A percentile compares a stretch with the other conserved stretches of the same genome.
Evolutionary conservation across 2,797 vertebrate species (phyloP).

Genomic region (Macrochelys suwanniensis): DNA sequence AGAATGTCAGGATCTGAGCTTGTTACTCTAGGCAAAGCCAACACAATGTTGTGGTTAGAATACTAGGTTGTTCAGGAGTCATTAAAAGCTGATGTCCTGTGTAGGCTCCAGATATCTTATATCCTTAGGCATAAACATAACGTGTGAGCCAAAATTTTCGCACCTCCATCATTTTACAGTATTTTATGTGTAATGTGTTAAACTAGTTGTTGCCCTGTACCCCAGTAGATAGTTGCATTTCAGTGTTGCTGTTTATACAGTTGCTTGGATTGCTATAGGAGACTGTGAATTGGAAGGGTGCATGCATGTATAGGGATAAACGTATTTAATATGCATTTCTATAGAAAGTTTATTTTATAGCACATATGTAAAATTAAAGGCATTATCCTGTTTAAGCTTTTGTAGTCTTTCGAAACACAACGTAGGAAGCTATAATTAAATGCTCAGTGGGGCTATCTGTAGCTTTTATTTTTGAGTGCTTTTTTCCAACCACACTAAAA

Average conservation of each 20-base stretch:
- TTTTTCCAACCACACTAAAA: not conserved
- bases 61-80: not conserved
- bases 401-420: not conserved
- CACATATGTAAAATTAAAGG: not conserved
- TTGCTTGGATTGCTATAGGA: not conserved
- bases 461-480: not conserved
- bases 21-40: not conserved
- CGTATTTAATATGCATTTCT: not conserved
- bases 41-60: not conserved
- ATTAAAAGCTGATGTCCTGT: not conserved
- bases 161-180: not conserved
- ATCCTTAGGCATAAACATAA: rapidly evolving
- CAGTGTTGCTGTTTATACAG: not conserved
- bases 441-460: not conserved
- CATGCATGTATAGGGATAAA: rapidly evolving
- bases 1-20: too few relatives aligned
- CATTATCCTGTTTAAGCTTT: not conserved
- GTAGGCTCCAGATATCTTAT: not conserved
- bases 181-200: not conserved
- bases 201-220: not conserved
- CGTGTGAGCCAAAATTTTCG: rapidly evolving
- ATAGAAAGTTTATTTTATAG: not conserved
- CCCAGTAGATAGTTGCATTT: not conserved
- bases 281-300: not conserved
- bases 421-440: not conserved